Base-by-base conservation (phyloP, 2,113 vertebrate species). In the Takifugu bimaculatus region DNA sequence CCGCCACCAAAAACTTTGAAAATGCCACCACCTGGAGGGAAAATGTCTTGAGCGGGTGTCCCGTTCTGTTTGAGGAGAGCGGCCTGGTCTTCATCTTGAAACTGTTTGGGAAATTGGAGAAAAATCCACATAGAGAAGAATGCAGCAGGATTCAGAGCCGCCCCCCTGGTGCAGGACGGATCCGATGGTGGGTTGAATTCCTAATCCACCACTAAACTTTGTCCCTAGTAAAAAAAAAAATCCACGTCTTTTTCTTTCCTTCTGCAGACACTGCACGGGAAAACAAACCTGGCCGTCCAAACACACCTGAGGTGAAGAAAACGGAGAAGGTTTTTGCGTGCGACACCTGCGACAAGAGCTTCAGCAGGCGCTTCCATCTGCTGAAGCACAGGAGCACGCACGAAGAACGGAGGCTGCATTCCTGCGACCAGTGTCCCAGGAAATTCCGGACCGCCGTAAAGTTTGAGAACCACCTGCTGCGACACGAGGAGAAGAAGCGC, bases 351-450 rank as follows among this genome's bases (percentile, higher is more conserved):
- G 53, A 68, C 57, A 89, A 86, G 71, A 70, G 64, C 6, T 91
- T 87, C 56, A 75, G 10, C 43, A 61, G 79, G 0, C 81, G 60
- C 29, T 75, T 83, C 35, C 83, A 87, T 7, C 68, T 87, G 57
- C 67, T 5, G 50, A 85, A 78, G 60, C 87, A 88, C 78, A 58
- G 42, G 59, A 78, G 79, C 66, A 79, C 66, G 11, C 87, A 87
- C 57, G 54, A 14, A 20, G 79, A 84, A 0, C 70, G 64, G 57
- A 39, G 68, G 54, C 68, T 56, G 0, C 72, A 78, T 3, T 4
- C 42, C 57, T 88, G 87, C 45, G 25, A 43, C 43, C 83, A 80
- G 61, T 87, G 83, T 57, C 72, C 81, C 0, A 59, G 78, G 1
- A 84, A 26, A 4, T 87, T 87, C 76, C 71, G 76, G 60, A 67